Percentiles rank a stretch among this genome's conserved stretches.
phyloP scores from a whole-genome alignment of 2,888 invertebrate genomes.

The Melinopterus prodromus region DNA sequence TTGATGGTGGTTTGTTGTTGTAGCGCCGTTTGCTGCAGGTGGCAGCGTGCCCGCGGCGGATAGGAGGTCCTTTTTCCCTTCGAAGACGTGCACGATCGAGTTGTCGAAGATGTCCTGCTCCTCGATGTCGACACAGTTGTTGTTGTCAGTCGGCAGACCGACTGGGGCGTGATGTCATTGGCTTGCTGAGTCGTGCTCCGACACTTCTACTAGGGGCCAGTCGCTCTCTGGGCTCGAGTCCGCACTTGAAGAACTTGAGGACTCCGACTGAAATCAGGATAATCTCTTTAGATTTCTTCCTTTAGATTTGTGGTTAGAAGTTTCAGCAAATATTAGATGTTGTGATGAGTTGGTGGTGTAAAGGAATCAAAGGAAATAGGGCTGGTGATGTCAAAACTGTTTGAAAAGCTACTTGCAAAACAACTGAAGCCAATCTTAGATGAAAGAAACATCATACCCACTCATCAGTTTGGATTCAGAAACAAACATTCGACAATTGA shows the following conservation, averaged over 20 bases:
- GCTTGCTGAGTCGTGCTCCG: constrained; percentile 48
- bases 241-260: constrained; percentile 40
- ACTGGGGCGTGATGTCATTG: constrained; percentile 46
- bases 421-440: too few species aligned
- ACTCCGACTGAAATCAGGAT: constrained; percentile 45
- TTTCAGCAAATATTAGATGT: too few species aligned
- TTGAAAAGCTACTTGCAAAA: too few species aligned
- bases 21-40: constrained; percentile 9
- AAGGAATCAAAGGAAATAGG: too few species aligned
- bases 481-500: too few species aligned
- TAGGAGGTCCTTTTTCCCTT: constrained; percentile 29
- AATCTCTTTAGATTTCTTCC: constrained; percentile 26
- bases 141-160: constrained; percentile 31
- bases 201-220: constrained; percentile 58
- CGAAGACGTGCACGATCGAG: constrained; percentile 35
- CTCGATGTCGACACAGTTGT: constrained; percentile 25
- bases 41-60: background rate
- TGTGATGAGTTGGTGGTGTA: too few species aligned
- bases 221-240: constrained; percentile 58
- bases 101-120: constrained; percentile 36
- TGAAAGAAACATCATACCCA: too few species aligned
- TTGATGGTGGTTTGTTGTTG: background rate
- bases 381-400: too few species aligned
- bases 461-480: too few species aligned
- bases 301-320: too few species aligned